These are phyloP conservation scores for Hermodice carunculata DNA, from an alignment of 2,888 invertebrate species.

Conservation along the genomic window DNA sequence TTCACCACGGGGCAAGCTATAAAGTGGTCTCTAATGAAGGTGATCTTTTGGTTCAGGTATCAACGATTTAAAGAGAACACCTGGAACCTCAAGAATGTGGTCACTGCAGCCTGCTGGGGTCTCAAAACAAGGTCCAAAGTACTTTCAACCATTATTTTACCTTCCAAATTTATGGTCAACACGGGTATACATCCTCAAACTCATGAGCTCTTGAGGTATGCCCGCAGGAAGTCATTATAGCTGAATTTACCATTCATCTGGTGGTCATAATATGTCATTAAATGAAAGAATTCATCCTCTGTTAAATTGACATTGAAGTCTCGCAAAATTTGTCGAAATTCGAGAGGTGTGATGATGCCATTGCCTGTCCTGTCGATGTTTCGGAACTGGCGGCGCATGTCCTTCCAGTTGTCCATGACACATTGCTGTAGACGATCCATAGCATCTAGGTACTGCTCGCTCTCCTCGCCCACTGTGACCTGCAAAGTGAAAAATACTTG, in stretches of 20 bases:
- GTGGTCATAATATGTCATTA: conserved; percentile 60
- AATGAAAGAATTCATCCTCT: conserved; percentile 63
- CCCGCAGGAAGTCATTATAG: conserved; percentile 65
- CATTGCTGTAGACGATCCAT: conserved; percentile 52
- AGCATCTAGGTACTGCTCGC: conserved; percentile 39
- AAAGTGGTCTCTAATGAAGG: too few relatives aligned
- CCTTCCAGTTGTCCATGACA: conserved; percentile 63
- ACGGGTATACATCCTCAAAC: too few relatives aligned
- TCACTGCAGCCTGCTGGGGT: too few relatives aligned
- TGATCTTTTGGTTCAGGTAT: too few relatives aligned
- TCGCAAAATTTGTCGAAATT: conserved; percentile 58
- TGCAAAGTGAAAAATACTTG: too few relatives aligned
- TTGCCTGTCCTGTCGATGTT: conserved; percentile 45
- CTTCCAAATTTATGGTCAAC: too few relatives aligned
- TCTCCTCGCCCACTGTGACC: conserved; percentile 2
- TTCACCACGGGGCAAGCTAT: too few relatives aligned
- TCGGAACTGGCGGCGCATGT: conserved; percentile 62
- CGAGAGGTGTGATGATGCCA: conserved; percentile 51
- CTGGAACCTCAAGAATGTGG: too few relatives aligned
- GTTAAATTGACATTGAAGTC: conserved; percentile 60
- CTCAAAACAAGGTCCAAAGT: too few relatives aligned
- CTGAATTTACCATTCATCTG: conserved; percentile 54
- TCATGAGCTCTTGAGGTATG: too few relatives aligned
- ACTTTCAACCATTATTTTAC: too few relatives aligned
- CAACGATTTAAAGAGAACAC: too few relatives aligned